phyloP scores from a whole-genome alignment of 2,888 invertebrate species.

The Vesta saturnalis region DNA sequence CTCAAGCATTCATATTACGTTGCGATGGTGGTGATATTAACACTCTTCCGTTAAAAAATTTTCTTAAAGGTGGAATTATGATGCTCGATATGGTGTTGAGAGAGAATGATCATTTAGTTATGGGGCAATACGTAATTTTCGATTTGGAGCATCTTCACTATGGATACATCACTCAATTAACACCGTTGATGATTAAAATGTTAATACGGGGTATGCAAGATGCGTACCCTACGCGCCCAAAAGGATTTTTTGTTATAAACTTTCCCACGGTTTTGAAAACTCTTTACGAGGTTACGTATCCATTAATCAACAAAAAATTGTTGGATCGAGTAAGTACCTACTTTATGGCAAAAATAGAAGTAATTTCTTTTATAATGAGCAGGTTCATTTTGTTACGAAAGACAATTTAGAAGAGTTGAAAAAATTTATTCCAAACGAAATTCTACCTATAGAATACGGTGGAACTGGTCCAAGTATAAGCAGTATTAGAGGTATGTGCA shows the following conservation, averaged over 20 bases:
- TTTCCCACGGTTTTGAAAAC: neutral
- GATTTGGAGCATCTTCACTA: neutral
- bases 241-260: conserved; percentile 22
- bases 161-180: neutral
- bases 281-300: neutral
- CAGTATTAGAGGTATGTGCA: neutral
- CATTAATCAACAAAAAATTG: neutral
- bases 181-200: neutral
- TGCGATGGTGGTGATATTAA: neutral
- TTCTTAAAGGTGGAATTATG: neutral
- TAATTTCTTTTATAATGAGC: neutral
- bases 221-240: conserved; percentile 21
- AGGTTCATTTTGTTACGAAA: neutral
- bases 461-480: conserved; percentile 5
- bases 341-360: neutral
- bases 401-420: conserved; percentile 16
- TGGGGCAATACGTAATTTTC: neutral
- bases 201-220: conserved; percentile 1
- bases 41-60: neutral
- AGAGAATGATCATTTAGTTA: neutral
- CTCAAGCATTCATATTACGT: neutral
- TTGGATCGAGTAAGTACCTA: conserved; percentile 4
- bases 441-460: conserved; percentile 25
- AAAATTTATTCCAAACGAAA: conserved; percentile 14
- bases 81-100: neutral